Evolutionary conservation across 2,888 invertebrate genomes (phyloP), one percentile per base, ranked within the genome.

Genomic region (Platycnemis pennipes): DNA sequence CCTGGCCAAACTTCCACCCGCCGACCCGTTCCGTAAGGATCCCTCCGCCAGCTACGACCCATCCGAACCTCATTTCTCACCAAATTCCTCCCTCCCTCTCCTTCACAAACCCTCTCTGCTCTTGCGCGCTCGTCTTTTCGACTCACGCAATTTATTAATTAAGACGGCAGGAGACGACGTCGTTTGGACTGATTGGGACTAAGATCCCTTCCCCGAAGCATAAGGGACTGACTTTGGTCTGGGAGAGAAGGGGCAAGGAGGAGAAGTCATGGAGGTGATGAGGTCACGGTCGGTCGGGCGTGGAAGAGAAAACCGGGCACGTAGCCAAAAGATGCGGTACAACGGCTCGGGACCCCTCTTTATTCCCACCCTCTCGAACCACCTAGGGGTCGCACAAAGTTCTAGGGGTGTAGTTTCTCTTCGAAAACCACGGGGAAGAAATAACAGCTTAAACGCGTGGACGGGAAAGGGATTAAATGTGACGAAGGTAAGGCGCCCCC

Each of bases 141-240:
- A 37, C 56, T 56, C 53, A 42, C 89, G 63, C 91, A 69, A 56
- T 91, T 91, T 91, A 91, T 91, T 91, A 91, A 91, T 91, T 91
- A 91, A 63, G 56, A 91, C 53, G 91, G 69, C 63, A 45, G 42
- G 91, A 91, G 63, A 44, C 91, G 63, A 44, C 91, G 91, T 91
- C 91, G 44, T 69, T 91, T 63, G 91, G 53, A 44, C 44, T 63
- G 63, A 56, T 44, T 91, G 91, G 63, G 63, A 91, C 63, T 44
- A 91, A 91, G 91, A 91, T 91, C 91, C 91, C n/a, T n/a, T n/a
- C n/a, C 91, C 44, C 22, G 91, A 91, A n/a, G 91, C 91, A 45
- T 37, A 31, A 77, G 31, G 77, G 77, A 37, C 31, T 13, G 31
- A 13, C 0, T 22, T 46, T 26, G 5, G 4, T 46, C 26, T 19